Conservation (phyloP, 2,888 invertebrate genomes). For the Choreutis nemorana region DNA sequence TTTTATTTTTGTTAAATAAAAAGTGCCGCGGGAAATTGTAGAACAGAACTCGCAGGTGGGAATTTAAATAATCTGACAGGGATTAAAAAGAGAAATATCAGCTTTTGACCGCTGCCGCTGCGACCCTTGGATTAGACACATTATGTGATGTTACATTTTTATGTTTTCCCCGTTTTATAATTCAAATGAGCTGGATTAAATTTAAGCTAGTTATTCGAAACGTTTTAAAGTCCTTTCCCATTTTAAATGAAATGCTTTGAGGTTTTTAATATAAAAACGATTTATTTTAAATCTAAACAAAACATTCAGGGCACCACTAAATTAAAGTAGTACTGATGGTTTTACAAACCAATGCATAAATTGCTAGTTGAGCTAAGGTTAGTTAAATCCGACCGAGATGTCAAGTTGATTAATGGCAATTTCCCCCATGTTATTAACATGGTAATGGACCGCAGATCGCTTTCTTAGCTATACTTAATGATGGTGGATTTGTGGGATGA, state of each 20-base stretch:
- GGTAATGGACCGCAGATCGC: slow-evolving; percentile 61
- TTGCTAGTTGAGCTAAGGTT: slow-evolving; percentile 39
- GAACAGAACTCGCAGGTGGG: slow-evolving; percentile 56
- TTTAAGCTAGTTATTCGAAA: too few species aligned
- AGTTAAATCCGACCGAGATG: slow-evolving; percentile 41
- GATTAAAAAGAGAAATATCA: slow-evolving; percentile 65
- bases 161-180: slow-evolving; percentile 36
- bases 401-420: slow-evolving; percentile 60
- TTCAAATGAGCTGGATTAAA: slow-evolving; percentile 35
- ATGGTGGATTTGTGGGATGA: slow-evolving; percentile 58
- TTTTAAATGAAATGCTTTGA: too few species aligned
- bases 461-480: slow-evolving; percentile 65
- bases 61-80: slow-evolving; percentile 67
- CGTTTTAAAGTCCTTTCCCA: too few species aligned
- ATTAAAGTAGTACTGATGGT: too few species aligned
- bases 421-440: slow-evolving; percentile 63
- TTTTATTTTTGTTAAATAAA: slow-evolving; percentile 63
- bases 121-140: slow-evolving; percentile 42
- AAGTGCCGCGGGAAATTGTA: slow-evolving; percentile 35
- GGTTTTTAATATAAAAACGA: too few species aligned
- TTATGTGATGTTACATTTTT: slow-evolving; percentile 41
- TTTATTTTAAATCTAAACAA: too few species aligned
- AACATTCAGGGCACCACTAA: too few species aligned
- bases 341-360: slow-evolving; percentile 56
- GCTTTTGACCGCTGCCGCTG: slow-evolving; percentile 57